Evolutionary conservation across 2,113 vertebrate species (phyloP).

Genomic region (Mixornis gularis): DNA sequence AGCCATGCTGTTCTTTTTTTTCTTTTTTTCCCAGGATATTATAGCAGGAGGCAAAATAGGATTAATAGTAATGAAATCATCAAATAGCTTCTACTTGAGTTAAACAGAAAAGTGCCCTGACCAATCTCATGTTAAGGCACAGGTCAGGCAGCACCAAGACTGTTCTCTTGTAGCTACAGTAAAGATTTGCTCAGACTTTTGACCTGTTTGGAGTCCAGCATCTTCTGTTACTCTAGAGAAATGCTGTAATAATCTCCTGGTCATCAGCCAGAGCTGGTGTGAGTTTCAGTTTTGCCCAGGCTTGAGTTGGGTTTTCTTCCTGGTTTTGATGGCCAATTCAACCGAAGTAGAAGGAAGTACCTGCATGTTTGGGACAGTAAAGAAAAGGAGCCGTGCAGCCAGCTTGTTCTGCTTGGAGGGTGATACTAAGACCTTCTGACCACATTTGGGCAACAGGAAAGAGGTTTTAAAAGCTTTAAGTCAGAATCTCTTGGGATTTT

Average conservation of each 20-base stretch:
- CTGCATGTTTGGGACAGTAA: background rate
- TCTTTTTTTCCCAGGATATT: background rate
- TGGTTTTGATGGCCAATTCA: background rate
- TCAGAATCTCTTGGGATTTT: background rate
- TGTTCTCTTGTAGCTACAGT: background rate
- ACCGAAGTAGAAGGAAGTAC: background rate
- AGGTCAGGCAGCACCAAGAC: background rate
- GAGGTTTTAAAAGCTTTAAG: background rate
- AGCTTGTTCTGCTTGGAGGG: background rate
- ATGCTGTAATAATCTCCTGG: background rate
- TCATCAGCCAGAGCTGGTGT: background rate
- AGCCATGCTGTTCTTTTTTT: background rate
- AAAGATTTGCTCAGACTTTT: slow-evolving; percentile 41
- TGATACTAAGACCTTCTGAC: background rate
- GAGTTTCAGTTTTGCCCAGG: background rate
- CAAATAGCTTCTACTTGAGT: background rate
- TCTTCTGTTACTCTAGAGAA: background rate
- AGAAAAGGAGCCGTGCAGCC: background rate
- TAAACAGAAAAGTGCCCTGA: background rate
- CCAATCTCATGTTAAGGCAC: background rate
- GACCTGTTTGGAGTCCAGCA: background rate
- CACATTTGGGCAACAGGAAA: background rate
- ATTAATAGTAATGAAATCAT: slow-evolving; percentile 5
- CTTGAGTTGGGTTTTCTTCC: background rate
- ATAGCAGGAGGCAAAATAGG: slow-evolving; percentile 21